Evolutionary conservation across 2,113 vertebrate genomes (phyloP).

Genomic region (Atlantisia rogersi): DNA sequence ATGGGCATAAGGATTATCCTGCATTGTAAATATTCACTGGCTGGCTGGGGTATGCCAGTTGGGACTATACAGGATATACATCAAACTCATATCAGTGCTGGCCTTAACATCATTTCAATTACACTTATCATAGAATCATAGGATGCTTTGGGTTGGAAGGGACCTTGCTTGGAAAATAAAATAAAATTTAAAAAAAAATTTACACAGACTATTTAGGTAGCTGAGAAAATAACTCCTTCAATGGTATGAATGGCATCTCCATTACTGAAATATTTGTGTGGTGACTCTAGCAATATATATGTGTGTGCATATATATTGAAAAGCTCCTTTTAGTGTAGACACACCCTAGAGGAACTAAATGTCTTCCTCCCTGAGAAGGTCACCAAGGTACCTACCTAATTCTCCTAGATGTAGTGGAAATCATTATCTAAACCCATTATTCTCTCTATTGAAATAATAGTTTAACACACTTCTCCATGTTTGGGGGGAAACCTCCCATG

Average conservation of each 20-base stretch:
- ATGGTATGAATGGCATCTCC: slow-evolving; percentile 21
- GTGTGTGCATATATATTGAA: background rate
- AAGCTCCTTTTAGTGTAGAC: background rate
- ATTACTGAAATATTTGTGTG: slow-evolving; percentile 23
- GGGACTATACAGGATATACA: background rate
- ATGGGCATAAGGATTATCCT: background rate
- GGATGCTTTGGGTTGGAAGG: too few relatives aligned
- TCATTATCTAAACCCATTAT: background rate
- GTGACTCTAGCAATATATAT: background rate
- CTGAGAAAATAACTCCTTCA: slow-evolving; percentile 26
- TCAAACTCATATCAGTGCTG: background rate
- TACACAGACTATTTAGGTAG: slow-evolving; percentile 21
- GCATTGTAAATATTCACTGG: background rate
- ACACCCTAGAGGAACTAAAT: background rate
- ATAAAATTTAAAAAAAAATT: background rate
- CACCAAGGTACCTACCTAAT: background rate
- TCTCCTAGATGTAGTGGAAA: background rate
- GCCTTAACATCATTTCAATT: background rate
- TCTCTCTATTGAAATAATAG: background rate
- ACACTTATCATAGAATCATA: background rate
- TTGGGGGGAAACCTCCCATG: background rate
- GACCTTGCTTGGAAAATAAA: too few relatives aligned
- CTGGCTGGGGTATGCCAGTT: background rate
- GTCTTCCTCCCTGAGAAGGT: background rate
- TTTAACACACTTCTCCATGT: background rate